Evolutionary conservation across 2,888 invertebrate species (phyloP).

Genomic region (Latrodectus elegans): DNA sequence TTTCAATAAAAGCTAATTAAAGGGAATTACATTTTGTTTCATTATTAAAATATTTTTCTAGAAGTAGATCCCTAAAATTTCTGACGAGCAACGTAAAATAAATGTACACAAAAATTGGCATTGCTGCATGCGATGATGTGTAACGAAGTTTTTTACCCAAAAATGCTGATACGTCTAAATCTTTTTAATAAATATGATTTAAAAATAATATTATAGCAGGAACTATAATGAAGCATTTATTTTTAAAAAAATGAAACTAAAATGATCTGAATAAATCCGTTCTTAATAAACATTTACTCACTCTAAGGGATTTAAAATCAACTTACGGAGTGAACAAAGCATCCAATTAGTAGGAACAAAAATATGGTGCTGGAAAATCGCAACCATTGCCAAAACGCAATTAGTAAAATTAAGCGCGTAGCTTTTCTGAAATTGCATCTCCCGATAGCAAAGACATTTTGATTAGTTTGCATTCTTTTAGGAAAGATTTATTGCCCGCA

Average conservation of each 20-base stretch:
- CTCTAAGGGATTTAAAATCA: not conserved
- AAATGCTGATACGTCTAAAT: no score
- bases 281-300: not conserved
- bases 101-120: no score
- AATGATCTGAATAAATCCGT: not conserved
- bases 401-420: slow-evolving; percentile 38
- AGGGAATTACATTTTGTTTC: no score
- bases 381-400: slow-evolving; percentile 49
- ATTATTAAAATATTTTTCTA: no score
- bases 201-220: no score
- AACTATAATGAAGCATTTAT: no score
- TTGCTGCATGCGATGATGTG: no score
- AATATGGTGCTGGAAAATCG: slow-evolving; percentile 30
- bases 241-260: not conserved
- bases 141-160: no score
- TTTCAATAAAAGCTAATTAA: no score
- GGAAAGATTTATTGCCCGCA: not conserved
- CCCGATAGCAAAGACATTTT: not conserved
- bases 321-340: slow-evolving; percentile 2
- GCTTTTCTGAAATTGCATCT: not conserved
- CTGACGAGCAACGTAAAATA: no score
- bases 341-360: slow-evolving; percentile 33
- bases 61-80: no score
- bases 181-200: no score
- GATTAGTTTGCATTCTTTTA: not conserved